Evolutionary conservation across 2,888 invertebrate species (phyloP).

Genomic region (Lamellibrachia columna): DNA sequence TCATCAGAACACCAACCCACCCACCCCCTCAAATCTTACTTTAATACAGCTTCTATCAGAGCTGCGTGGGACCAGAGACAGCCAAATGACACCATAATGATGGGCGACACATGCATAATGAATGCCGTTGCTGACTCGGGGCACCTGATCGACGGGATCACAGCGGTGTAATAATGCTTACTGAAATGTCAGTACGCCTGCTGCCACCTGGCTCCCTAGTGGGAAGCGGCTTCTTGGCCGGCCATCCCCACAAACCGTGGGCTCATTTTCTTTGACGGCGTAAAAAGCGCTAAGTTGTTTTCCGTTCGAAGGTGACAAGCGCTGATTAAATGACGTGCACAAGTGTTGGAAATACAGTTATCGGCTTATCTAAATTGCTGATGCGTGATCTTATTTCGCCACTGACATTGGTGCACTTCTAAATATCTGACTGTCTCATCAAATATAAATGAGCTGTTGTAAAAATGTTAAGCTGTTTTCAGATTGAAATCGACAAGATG

Average conservation of each 20-base stretch:
- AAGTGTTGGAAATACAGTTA: background rate
- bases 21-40: background rate
- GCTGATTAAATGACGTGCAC: background rate
- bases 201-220: background rate
- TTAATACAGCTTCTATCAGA: background rate
- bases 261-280: background rate
- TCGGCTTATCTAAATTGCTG: background rate
- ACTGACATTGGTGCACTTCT: background rate
- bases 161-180: background rate
- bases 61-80: background rate
- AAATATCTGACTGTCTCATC: background rate
- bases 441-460: background rate
- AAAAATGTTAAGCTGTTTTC: background rate
- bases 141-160: background rate
- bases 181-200: background rate
- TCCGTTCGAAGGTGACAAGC: background rate
- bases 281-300: background rate
- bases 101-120: background rate
- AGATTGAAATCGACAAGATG: background rate
- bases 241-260: background rate
- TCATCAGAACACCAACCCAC: background rate
- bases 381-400: background rate
- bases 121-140: background rate
- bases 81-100: slow-evolving; percentile 9
- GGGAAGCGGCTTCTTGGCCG: background rate